Evolutionary conservation across 2,113 vertebrate species (phyloP), one percentile per base, ranked within the genome.

Genomic region (Mastomys natalensis): DNA sequence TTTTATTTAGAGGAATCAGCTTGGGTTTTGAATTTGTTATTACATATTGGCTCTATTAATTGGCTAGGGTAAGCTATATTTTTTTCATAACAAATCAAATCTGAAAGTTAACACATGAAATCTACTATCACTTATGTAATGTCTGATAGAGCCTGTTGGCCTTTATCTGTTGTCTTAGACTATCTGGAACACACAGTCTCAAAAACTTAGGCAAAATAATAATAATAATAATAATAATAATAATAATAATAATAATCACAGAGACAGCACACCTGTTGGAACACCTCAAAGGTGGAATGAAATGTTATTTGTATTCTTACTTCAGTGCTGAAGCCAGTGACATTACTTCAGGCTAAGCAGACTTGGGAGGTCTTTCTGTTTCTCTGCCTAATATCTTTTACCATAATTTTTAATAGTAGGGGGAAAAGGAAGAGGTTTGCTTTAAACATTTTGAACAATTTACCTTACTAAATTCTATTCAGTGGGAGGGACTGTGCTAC

Each of bases 51-150:
- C 51, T 90, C 45, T 85, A 9, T 53, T 87, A 70, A 45, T 70
- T 87, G 45, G 37, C 70, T 64, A n/a, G 24, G 37, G 9, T 94
- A 31, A 55, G 26, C 19, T 55, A 19, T 73, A 21, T 73, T 89
- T 72, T 94, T 73, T 74, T 68, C n/a, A 22, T 84, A 85, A 76
- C 78, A 81, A 93, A 70, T 73, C 77, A 88, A 78, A 81, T 84
- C 77, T 53, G 37, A 53, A 73, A 53, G 7, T 31, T 73, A 94
- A 62, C 70, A 73, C 78, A 43, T 60, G 55, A 43, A 62, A 22
- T 62, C 55, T 77, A 5, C 60, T 51, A 29, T 66, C 58, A 66
- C 31, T 77, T 64, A 48, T n/a, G 21, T 51, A 24, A 66, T n/a
- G 21, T 53, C 40, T 78, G 40, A 51, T 26, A 48, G 60, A 77